Evolutionary conservation across 2,888 invertebrate genomes (phyloP).

Genomic region (Eurytoma californica): DNA sequence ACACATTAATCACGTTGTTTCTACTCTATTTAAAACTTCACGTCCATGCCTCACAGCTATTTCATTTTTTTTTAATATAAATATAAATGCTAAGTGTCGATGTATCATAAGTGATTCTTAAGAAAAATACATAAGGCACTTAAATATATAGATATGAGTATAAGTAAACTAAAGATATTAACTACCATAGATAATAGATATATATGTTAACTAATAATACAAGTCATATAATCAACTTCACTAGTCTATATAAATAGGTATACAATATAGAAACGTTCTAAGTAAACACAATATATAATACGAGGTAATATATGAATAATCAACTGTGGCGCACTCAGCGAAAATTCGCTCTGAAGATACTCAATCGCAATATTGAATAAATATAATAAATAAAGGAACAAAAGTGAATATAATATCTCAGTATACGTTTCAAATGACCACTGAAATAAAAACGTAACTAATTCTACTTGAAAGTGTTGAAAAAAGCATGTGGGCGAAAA

Average conservation of each 20-base stretch:
- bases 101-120: constrained; percentile 25
- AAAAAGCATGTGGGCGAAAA: not conserved
- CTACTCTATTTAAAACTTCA: not conserved
- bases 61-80: constrained; percentile 4
- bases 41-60: constrained; percentile 47
- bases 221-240: constrained; percentile 26
- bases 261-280: constrained; percentile 36
- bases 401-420: not conserved
- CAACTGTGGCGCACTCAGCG: constrained; percentile 29
- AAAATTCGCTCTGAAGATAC: constrained; percentile 14
- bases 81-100: constrained; percentile 35
- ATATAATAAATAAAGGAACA: not conserved
- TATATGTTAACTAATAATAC: constrained; percentile 38
- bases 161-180: constrained; percentile 38
- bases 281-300: constrained; percentile 42
- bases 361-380: not conserved
- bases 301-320: constrained; percentile 25
- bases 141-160: constrained; percentile 28
- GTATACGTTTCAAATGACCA: not conserved
- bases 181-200: constrained; percentile 31
- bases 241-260: constrained; percentile 32
- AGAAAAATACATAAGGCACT: constrained; percentile 26
- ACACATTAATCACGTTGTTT: not conserved
- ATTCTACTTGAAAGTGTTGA: too few species aligned
- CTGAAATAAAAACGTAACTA: not conserved